A percentile compares a stretch with the other conserved stretches of the same genome.
phyloP scores from a whole-genome alignment of 2,113 vertebrate genomes.

The Lutjanus erythropterus region DNA sequence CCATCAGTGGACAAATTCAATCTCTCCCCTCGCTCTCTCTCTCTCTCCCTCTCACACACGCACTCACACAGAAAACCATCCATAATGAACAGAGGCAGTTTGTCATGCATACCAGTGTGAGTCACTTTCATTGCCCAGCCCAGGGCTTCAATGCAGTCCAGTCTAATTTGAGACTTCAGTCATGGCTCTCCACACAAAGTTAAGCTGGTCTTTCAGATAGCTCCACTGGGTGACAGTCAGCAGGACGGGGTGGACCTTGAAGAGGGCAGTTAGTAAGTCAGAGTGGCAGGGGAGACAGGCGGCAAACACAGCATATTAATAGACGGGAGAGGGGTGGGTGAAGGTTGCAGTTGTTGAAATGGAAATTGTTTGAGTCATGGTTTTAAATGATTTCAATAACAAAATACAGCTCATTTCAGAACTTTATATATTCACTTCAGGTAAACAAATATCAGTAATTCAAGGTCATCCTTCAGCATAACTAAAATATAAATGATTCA shows the following conservation, averaged over 20 bases:
- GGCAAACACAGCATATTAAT: slow-evolving; percentile 13
- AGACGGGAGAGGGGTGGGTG: not conserved
- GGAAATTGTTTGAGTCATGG: not conserved
- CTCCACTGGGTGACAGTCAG: slow-evolving; percentile 40
- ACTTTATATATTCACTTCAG: not conserved
- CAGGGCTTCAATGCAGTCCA: slow-evolving; percentile 51
- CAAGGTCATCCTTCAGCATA: not conserved
- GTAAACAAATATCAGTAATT: not conserved
- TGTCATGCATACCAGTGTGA: slow-evolving; percentile 64
- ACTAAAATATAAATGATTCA: not conserved
- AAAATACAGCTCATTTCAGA: not conserved
- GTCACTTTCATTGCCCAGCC: slow-evolving; percentile 64
- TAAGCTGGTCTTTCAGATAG: slow-evolving; percentile 39
- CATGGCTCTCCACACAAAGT: slow-evolving; percentile 54
- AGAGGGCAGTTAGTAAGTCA: slow-evolving; percentile 27
- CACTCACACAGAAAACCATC: slow-evolving; percentile 4
- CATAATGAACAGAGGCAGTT: slow-evolving; percentile 48
- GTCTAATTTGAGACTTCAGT: slow-evolving; percentile 70
- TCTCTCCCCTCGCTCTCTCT: slow-evolving; percentile 1
- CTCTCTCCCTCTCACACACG: not conserved
- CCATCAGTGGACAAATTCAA: slow-evolving; percentile 20
- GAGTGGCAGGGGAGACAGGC: slow-evolving; percentile 34
- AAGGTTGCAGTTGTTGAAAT: not conserved
- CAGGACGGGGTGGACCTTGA: slow-evolving; percentile 33
- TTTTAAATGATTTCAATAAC: not conserved